Conservation (phyloP, 2,888 invertebrate genomes). For the Acleris cristana region DNA sequence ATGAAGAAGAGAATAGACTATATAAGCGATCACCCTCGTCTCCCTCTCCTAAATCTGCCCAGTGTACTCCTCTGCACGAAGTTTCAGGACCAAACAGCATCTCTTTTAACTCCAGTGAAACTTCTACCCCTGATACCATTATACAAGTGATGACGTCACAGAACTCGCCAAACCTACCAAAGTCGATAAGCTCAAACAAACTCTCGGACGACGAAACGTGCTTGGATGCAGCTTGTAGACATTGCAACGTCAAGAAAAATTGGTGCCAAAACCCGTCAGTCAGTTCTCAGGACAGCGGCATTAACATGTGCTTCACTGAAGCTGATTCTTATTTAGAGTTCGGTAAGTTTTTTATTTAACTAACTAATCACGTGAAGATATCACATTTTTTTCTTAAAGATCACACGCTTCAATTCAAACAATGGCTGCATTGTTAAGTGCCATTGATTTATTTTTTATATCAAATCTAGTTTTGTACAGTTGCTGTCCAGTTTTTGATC, state of each 20-base stretch:
- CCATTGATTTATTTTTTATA: conserved; percentile 2
- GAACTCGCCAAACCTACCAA: conserved; percentile 73
- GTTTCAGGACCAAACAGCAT: conserved; percentile 75
- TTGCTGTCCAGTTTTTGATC: conserved; percentile 37
- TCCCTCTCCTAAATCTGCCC: conserved; percentile 73
- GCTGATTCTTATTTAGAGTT: conserved; percentile 83
- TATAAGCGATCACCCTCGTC: conserved; percentile 63
- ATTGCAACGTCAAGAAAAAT: conserved; percentile 79
- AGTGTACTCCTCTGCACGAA: conserved; percentile 74
- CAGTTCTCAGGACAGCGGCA: conserved; percentile 91
- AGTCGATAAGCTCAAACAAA: conserved; percentile 82
- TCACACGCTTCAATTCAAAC: background rate
- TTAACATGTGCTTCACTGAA: conserved; percentile 89
- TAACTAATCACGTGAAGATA: background rate
- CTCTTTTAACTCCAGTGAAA: conserved; percentile 81
- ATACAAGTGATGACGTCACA: conserved; percentile 75
- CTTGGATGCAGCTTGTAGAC: conserved; percentile 74
- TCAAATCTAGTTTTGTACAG: conserved; percentile 37
- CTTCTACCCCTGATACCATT: conserved; percentile 80
- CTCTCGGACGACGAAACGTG: conserved; percentile 85
- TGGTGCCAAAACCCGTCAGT: conserved; percentile 88
- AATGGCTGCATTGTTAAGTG: conserved; percentile 26
- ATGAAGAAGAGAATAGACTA: conserved; percentile 63
- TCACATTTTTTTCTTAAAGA: too few relatives aligned
- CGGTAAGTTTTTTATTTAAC: conserved; percentile 58